Percentiles rank a stretch among this genome's conserved stretches.
Conservation (phyloP, 2,888 invertebrate genomes). For the Athripsodes cinereus region DNA sequence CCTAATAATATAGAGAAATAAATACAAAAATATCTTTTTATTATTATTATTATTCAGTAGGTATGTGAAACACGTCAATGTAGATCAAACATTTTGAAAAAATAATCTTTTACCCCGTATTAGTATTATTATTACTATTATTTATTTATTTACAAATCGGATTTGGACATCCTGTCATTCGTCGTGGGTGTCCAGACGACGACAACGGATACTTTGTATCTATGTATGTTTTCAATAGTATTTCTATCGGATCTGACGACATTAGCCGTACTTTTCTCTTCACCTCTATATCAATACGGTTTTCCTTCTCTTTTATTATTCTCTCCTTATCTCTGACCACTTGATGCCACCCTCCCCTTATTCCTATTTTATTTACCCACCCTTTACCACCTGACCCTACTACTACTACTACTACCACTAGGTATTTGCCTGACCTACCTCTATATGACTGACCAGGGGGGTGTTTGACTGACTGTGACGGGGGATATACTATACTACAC, state of each 20-base stretch:
- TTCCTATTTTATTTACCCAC: neutral
- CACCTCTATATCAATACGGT: neutral
- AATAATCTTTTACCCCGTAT: too few species aligned
- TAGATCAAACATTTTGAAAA: too few species aligned
- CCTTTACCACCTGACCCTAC: neutral
- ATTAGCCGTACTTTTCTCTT: neutral
- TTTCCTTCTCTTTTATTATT: neutral
- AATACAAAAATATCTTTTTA: too few species aligned
- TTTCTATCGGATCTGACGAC: neutral
- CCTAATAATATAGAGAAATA: too few species aligned
- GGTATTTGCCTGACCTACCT: constrained; percentile 7
- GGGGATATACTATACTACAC: neutral
- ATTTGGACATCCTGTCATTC: neutral
- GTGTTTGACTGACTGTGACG: neutral
- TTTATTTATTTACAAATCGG: neutral
- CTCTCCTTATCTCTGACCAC: neutral
- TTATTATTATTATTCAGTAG: too few species aligned
- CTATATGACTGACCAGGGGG: neutral
- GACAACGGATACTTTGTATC: neutral
- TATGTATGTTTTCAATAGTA: neutral
- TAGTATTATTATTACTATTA: too few species aligned
- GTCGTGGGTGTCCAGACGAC: neutral
- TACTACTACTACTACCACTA: too few species aligned
- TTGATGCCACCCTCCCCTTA: neutral
- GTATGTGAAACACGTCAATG: too few species aligned